A percentile compares a stretch with the other conserved stretches of the same genome.
phyloP scores from a whole-genome alignment of 2,113 vertebrate genomes.

The Anseranas semipalmata region DNA sequence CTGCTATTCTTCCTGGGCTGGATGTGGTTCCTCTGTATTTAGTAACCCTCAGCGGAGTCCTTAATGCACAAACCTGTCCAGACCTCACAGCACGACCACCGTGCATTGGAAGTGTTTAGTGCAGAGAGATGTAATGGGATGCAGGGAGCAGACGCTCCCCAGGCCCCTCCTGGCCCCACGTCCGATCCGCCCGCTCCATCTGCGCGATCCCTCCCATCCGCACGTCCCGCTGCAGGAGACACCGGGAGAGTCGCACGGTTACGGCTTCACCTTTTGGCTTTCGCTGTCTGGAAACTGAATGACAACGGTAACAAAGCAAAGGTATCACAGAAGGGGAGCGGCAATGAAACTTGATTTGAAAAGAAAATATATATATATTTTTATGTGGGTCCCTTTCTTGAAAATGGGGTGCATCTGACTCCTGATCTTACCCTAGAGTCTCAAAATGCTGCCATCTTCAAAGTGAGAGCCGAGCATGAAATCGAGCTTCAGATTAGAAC shows the following conservation, averaged over 20 bases:
- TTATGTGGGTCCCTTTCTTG: background rate
- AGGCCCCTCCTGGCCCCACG: rapidly evolving
- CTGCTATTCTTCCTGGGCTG: background rate
- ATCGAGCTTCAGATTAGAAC: background rate
- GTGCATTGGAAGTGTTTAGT: background rate
- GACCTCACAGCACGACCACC: background rate
- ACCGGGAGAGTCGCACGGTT: background rate
- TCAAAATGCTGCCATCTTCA: background rate
- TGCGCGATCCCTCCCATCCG: rapidly evolving
- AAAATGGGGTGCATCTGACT: background rate
- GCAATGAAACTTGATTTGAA: background rate
- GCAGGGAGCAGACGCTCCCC: background rate
- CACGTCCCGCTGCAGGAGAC: background rate
- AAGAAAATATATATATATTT: background rate
- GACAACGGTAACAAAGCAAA: background rate
- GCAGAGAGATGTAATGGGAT: background rate
- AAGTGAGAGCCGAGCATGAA: background rate
- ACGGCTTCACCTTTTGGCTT: background rate
- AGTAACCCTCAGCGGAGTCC: background rate
- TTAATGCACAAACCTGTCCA: background rate
- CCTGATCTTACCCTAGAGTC: background rate
- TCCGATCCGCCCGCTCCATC: background rate
- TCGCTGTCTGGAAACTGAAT: background rate
- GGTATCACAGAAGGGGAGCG: rapidly evolving
- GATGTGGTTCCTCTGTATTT: background rate